Conservation (phyloP, 2,113 vertebrate species). For the Lathamus discolor region DNA sequence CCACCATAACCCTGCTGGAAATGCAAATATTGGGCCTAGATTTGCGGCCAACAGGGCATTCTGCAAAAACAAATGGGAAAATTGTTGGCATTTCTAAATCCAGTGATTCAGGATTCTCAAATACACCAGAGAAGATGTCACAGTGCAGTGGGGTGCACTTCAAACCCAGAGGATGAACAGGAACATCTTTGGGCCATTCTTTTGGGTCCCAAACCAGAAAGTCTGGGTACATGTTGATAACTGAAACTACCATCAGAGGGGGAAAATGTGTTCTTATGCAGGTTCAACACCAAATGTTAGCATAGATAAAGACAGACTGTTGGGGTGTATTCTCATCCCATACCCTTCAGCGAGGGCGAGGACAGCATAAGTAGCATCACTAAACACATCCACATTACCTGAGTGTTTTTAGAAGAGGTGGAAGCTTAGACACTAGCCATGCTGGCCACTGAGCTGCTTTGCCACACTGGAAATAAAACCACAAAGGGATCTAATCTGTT, state of each 20-base stretch:
- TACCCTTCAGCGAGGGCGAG: not conserved
- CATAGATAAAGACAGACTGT: not conserved
- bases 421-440: not conserved
- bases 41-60: not conserved
- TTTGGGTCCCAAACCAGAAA: not conserved
- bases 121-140: not conserved
- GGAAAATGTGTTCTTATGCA: rapidly evolving
- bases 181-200: not conserved
- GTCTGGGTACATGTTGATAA: not conserved
- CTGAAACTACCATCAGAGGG: not conserved
- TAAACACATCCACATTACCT: not conserved
- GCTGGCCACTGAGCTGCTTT: not conserved
- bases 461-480: not conserved
- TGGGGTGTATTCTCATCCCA: not conserved
- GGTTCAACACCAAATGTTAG: not conserved
- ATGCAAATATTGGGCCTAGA: too few relatives aligned
- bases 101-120: not conserved
- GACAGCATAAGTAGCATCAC: rapidly evolving
- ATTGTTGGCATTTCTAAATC: not conserved
- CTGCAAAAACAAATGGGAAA: not conserved
- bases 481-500: not conserved
- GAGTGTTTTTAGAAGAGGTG: not conserved
- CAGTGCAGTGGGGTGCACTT: not conserved
- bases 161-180: not conserved
- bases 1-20: not conserved